Percentiles rank a stretch among this genome's conserved stretches.
These are phyloP conservation scores for Palythoa grandis DNA, from an alignment of 92 coral and sea anemone genomes.

Conservation along the genomic window DNA sequence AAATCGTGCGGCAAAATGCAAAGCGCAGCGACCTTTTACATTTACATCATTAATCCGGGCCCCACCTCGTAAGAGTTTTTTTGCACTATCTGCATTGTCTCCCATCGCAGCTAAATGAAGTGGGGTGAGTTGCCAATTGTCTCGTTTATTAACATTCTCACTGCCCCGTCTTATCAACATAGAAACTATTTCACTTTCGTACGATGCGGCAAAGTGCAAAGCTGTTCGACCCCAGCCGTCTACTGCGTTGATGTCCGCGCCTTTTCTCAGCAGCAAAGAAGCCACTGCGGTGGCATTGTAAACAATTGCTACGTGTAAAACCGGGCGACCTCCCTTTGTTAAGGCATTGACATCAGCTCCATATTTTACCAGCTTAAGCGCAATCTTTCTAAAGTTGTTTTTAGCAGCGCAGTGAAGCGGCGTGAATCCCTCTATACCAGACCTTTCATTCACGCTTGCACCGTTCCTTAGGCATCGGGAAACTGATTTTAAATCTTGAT, in stretches of 20 bases:
- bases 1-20: conserved; percentile 3
- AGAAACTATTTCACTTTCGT: background rate
- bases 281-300: conserved; percentile 6
- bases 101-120: conserved; percentile 25
- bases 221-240: conserved; percentile 13
- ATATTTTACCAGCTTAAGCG: conserved; percentile 15
- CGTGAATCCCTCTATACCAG: background rate
- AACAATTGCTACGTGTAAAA: conserved; percentile 8
- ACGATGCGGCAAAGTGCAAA: conserved; percentile 11
- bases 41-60: background rate
- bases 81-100: background rate
- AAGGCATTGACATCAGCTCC: conserved; percentile 35
- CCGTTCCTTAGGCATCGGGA: conserved; percentile 16
- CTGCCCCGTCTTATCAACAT: background rate
- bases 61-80: background rate
- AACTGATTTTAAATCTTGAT: background rate
- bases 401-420: conserved; percentile 22
- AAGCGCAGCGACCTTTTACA: background rate
- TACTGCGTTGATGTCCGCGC: conserved; percentile 8
- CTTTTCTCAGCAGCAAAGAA: background rate
- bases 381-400: conserved; percentile 16
- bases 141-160: background rate
- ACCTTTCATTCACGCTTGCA: background rate
- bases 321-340: conserved; percentile 6
- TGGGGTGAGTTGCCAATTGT: background rate